phyloP scores from a whole-genome alignment of 1,140 invertebrate species.

The Camponotus floridanus region DNA sequence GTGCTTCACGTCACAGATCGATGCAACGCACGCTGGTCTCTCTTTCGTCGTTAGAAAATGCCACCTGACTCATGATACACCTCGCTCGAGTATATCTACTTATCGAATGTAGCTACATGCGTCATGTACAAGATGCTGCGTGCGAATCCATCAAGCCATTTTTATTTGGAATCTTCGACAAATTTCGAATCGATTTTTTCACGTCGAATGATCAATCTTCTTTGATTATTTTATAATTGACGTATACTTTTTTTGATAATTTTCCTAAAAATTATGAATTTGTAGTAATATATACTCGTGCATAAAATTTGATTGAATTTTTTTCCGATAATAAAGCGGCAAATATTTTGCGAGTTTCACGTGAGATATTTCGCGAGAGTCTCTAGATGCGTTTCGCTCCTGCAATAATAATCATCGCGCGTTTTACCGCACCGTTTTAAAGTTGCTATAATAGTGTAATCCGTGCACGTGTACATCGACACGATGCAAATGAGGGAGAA shows the following conservation, averaged over 20 bases:
- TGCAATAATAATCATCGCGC: constrained; percentile 40
- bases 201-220: background rate
- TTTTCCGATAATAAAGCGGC: background rate
- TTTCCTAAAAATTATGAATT: background rate
- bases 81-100: constrained; percentile 3
- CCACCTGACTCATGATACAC: constrained; percentile 58
- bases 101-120: background rate
- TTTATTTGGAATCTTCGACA: background rate
- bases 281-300: background rate
- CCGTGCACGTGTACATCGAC: background rate
- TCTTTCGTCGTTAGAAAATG: constrained; percentile 72
- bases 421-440: constrained; percentile 56
- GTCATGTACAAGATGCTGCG: background rate
- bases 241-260: background rate
- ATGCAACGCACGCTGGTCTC: constrained; percentile 53
- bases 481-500: constrained; percentile 20
- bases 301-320: background rate
- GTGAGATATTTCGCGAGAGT: too few relatives aligned
- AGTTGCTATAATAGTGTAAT: constrained; percentile 5
- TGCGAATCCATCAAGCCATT: background rate
- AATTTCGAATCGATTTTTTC: background rate
- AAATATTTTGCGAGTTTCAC: background rate
- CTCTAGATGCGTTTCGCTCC: constrained; percentile 39
- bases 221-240: background rate
- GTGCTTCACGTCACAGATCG: constrained; percentile 63